Evolutionary conservation across 2,113 vertebrate species (phyloP).

Genomic region (Eudyptes chrysolophus): DNA sequence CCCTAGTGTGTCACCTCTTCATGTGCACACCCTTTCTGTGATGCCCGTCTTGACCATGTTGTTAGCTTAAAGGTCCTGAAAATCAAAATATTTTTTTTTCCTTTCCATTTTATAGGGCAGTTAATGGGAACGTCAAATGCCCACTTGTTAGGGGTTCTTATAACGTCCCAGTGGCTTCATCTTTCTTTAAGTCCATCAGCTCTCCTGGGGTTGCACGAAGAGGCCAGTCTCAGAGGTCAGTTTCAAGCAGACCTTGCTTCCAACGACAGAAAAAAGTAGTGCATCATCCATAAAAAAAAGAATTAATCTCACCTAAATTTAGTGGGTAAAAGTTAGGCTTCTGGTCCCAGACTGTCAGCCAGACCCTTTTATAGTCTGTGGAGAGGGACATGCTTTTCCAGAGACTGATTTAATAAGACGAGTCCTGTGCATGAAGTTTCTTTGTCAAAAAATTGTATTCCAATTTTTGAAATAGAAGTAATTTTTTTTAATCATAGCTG

Average conservation of each 20-base stretch:
- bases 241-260: not conserved
- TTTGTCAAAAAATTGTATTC: not conserved
- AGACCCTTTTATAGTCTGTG: not conserved
- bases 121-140: not conserved
- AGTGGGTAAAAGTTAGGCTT: not conserved
- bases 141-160: not conserved
- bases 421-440: not conserved
- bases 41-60: accelerated
- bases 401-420: not conserved
- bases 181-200: not conserved
- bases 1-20: not conserved
- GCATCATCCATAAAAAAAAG: not conserved
- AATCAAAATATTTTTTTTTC: not conserved
- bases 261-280: not conserved
- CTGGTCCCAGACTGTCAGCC: not conserved
- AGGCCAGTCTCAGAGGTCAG: not conserved
- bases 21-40: not conserved
- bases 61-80: not conserved
- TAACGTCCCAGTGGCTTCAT: not conserved
- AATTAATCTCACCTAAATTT: not conserved
- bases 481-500: not conserved
- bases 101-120: not conserved
- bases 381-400: not conserved
- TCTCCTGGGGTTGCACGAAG: not conserved
- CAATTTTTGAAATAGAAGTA: not conserved